Conservation (phyloP, 2,113 vertebrate species). For the Otis tarda region DNA sequence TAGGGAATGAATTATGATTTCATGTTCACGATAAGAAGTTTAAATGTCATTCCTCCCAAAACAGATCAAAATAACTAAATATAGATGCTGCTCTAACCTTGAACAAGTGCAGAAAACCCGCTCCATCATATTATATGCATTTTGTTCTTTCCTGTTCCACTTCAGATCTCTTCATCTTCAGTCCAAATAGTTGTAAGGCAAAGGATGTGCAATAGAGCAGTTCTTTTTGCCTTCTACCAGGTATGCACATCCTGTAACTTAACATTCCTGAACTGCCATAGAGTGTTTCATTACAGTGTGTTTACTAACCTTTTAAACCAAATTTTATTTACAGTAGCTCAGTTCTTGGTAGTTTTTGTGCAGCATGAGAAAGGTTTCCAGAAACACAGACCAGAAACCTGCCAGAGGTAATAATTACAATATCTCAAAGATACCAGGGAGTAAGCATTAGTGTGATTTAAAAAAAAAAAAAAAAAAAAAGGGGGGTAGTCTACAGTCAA, state of each 20-base stretch:
- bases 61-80: background rate
- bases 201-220: background rate
- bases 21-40: background rate
- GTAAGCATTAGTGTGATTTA: background rate
- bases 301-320: constrained; percentile 9
- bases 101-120: background rate
- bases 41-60: background rate
- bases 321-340: constrained; percentile 12
- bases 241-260: background rate
- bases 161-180: background rate
- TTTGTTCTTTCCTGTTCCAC: background rate
- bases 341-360: background rate
- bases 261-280: background rate
- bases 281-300: background rate
- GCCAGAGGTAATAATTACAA: constrained; percentile 45
- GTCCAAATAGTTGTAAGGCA: background rate
- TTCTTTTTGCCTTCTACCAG: background rate
- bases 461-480: background rate
- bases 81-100: background rate
- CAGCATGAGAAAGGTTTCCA: background rate
- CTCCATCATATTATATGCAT: background rate
- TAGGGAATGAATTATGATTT: background rate
- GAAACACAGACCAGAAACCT: background rate
- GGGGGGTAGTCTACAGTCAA: constrained; percentile 9
- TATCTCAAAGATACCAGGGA: constrained; percentile 3